These are phyloP conservation scores for Drosophila paulistorum DNA, from an alignment of 1,140 invertebrate genomes.

Conservation along the genomic window DNA sequence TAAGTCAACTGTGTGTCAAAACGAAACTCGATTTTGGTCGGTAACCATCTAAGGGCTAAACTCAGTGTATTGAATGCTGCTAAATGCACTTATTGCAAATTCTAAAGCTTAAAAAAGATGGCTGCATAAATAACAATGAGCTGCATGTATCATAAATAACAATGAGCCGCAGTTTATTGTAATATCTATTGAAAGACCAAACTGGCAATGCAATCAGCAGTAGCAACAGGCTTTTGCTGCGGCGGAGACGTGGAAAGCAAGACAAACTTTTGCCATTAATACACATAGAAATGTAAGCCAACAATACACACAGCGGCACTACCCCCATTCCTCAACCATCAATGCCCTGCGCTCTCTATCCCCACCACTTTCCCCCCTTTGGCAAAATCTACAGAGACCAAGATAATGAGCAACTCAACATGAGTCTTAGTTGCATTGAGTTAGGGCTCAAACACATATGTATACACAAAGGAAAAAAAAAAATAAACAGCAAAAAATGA, in stretches of 20 bases:
- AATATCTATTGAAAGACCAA: slow-evolving; percentile 53
- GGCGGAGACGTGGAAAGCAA: neutral
- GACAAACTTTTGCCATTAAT: slow-evolving; percentile 68
- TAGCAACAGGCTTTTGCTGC: slow-evolving; percentile 36
- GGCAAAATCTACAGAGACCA: slow-evolving; percentile 8
- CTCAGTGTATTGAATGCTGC: too few relatives aligned
- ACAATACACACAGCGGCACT: slow-evolving; percentile 13
- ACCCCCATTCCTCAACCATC: too few relatives aligned
- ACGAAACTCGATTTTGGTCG: too few relatives aligned
- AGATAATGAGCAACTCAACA: slow-evolving; percentile 50
- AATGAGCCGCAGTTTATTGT: slow-evolving; percentile 55
- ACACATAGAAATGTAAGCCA: slow-evolving; percentile 41
- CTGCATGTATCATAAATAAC: slow-evolving; percentile 38
- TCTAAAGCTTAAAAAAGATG: neutral
- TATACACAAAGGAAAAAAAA: neutral
- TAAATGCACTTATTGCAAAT: neutral
- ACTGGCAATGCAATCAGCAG: slow-evolving; percentile 53
- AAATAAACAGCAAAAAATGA: neutral
- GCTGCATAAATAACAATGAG: too few relatives aligned
- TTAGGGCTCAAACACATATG: neutral
- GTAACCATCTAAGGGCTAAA: too few relatives aligned
- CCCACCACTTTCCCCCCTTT: neutral
- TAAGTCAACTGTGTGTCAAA: slow-evolving; percentile 19
- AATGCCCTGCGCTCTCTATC: neutral
- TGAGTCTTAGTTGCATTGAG: slow-evolving; percentile 36